Percentiles rank a stretch among this genome's conserved stretches.
Evolutionary conservation across 2,113 vertebrate species (phyloP).

Genomic region (Sylvia atricapilla): DNA sequence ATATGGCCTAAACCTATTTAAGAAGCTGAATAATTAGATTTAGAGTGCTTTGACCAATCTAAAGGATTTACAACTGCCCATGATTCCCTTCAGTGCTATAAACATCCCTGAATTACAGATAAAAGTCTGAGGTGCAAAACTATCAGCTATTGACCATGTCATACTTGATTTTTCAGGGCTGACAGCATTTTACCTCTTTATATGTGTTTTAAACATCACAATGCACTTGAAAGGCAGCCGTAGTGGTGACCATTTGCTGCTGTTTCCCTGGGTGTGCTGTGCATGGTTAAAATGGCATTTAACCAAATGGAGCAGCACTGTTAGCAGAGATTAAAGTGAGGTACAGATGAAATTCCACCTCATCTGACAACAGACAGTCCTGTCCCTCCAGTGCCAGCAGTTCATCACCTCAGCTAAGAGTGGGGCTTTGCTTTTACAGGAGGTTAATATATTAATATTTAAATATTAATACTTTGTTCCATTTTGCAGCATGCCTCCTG

Average conservation of each 20-base stretch:
- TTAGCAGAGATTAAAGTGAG: not conserved
- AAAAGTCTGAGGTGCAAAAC: not conserved
- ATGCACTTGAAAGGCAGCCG: not conserved
- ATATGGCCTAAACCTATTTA: not conserved
- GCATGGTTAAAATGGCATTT: not conserved
- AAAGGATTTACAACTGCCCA: not conserved
- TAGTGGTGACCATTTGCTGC: not conserved
- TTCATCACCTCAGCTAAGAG: not conserved
- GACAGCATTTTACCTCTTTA: not conserved
- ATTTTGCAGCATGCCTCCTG: not conserved
- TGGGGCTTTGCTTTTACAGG: not conserved
- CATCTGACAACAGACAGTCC: not conserved
- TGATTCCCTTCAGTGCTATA: not conserved
- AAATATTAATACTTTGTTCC: not conserved
- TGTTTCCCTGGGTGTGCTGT: not conserved
- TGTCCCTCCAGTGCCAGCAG: not conserved
- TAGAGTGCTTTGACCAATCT: not conserved
- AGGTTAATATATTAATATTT: not conserved
- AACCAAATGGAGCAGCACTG: not conserved
- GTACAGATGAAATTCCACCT: not conserved
- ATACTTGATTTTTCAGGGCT: not conserved
- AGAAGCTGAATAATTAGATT: not conserved
- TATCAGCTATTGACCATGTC: not conserved
- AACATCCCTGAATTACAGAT: not conserved
- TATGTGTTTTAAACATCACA: fast-evolving